Evolutionary conservation across 2,888 invertebrate species (phyloP), one percentile per base, ranked within the genome.

Genomic region (Epsilonema sp.): DNA sequence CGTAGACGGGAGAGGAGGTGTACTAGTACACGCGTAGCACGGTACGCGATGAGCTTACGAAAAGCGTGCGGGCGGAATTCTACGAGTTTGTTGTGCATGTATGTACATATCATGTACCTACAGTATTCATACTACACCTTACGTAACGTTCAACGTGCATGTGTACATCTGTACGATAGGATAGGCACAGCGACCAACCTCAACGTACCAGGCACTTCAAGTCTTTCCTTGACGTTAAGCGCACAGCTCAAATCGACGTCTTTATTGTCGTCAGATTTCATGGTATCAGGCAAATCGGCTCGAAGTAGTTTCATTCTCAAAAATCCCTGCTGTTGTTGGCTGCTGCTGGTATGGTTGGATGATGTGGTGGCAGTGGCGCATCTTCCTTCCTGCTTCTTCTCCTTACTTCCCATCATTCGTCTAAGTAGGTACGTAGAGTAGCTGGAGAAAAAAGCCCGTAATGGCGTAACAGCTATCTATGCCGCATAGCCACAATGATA

Each of bases 171-270:
- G 16, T 31, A 31, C 8, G 31, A 16, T 11, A 31, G 31, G 31
- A 31, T 31, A 11, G 8, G 31, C 8, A 31, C 8, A 31, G 8
- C 8, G 31, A 11, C 16, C 16, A 31, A 31, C 8, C 8, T 11
- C 8, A 11, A 11, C 52, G 38, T 37, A 60, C 61, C 62, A 46
- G 60, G 58, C 37, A 62, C 54, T 40, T 60, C 61, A 43, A 63
- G 57, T 42, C 60, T 57, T 50, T 63, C 63, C 50, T 63, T 63
- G 45, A 63, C 58, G 51, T 63, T 63, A n/a, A 63, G 57, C n/a
- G 61, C 59, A 13, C 37, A 38, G n/a, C 16, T 21, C 2, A 48
- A n/a, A n/a, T 49, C 48, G 4, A 49, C 20, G 19, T 3, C 19
- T n/a, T n/a, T n/a, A 5, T 4, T 2, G 4, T 22, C 22, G 11